Evolutionary conservation across 2,797 vertebrate genomes (phyloP), one percentile per base, ranked within the genome.

Genomic region (Chanos chanos): DNA sequence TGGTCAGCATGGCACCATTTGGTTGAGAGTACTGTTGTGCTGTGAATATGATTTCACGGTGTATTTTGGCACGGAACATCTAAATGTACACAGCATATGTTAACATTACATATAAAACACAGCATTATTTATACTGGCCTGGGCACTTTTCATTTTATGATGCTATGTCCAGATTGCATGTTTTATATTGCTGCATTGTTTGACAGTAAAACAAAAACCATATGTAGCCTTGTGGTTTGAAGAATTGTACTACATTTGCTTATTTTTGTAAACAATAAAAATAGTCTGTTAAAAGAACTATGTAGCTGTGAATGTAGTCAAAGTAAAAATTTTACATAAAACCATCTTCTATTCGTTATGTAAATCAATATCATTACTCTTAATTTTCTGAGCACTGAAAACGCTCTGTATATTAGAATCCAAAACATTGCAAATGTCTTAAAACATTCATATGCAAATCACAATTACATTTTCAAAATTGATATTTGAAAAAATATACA

Each of bases 51-150:
- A 77, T 87, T 81, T 81, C 87, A 85, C 87, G 79, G 89, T 86
- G 81, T 83, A 85, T 84, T 85, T 85, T 77, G 84, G 92, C 89
- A 89, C 89, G 90, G 86, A 87, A 86, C 86, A 79, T 70, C 85
- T 78, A 76, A 86, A 81, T 75, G 86, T 84, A 85, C 79, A 88
- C 83, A 83, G 85, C 88, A 85, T 87, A 83, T 88, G 90, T 89
- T 90, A 83, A 85, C 89, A 89, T 86, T 89, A 62, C 84, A 71
- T 86, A 90, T 87, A 93, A 89, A 81, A 85, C 89, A 85, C 83
- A 86, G 85, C 85, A 87, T 89, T 92, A 92, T 93, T 92, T 94
- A 91, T 91, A 89, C 89, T 87, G 90, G 86, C 85, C 89, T 85
- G 81, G 84, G 90, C 89, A 92, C 91, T 89, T 90, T 86, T 81